Evolutionary conservation across 2,113 vertebrate genomes (phyloP).

Genomic region (Ictidomys tridecemlineatus): DNA sequence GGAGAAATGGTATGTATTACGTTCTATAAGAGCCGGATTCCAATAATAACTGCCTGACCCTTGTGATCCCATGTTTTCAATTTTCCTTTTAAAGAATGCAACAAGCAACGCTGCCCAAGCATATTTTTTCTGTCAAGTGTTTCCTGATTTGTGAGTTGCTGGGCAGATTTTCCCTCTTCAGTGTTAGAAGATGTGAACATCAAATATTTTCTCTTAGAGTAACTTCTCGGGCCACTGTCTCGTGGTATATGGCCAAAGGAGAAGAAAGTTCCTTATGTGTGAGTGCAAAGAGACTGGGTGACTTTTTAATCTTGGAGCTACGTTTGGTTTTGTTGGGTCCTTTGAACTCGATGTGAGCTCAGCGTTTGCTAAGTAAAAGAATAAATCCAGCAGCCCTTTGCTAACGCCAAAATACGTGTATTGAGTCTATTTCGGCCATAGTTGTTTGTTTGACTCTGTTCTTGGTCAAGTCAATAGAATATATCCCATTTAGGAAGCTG

Average conservation of each 20-base stretch:
- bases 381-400: background rate
- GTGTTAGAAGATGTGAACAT: constrained; percentile 66
- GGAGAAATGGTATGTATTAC: constrained; percentile 72
- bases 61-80: constrained; percentile 70
- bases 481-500: background rate
- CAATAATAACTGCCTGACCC: constrained; percentile 52
- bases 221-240: background rate
- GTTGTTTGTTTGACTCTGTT: background rate
- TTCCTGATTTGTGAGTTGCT: constrained; percentile 67
- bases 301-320: constrained; percentile 68
- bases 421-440: background rate
- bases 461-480: background rate
- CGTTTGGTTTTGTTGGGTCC: background rate
- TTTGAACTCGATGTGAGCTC: constrained; percentile 35
- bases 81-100: constrained; percentile 71
- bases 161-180: constrained; percentile 57
- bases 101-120: constrained; percentile 36
- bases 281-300: constrained; percentile 62
- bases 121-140: constrained; percentile 78
- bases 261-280: background rate
- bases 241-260: background rate
- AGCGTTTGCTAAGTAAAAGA: constrained; percentile 21
- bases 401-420: background rate
- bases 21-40: constrained; percentile 65
- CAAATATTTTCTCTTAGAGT: constrained; percentile 31